Conservation (phyloP, 2,888 invertebrate genomes). For the Podotricha telesiphe region DNA sequence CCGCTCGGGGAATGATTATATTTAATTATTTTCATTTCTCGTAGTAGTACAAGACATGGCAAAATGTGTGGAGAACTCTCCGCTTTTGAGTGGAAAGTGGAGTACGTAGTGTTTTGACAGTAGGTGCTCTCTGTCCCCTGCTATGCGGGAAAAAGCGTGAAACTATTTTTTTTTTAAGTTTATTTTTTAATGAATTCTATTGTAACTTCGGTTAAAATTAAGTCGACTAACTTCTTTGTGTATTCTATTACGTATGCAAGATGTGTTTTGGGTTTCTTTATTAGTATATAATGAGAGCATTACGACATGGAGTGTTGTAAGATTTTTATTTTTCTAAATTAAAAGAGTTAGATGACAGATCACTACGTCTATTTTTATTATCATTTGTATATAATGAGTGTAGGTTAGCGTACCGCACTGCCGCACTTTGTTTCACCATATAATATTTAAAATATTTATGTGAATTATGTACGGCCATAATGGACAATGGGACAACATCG, state of each 20-base stretch:
- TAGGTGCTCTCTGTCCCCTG: neutral
- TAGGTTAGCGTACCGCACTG: no score
- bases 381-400: no score
- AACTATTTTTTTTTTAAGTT: neutral
- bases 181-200: neutral
- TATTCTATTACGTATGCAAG: conserved; percentile 12
- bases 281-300: neutral
- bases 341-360: neutral
- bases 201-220: neutral
- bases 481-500: no score
- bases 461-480: no score
- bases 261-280: neutral
- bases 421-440: no score
- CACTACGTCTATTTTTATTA: no score
- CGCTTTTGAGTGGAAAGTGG: no score
- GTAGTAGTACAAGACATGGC: no score
- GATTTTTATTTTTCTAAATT: neutral
- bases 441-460: no score
- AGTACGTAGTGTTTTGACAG: neutral
- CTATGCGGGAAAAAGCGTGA: neutral
- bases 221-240: neutral
- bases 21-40: no score
- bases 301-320: neutral
- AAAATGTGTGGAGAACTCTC: no score
- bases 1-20: no score